Base-by-base conservation (phyloP, 2,797 vertebrate genomes). In the Hoplostethus atlanticus region DNA sequence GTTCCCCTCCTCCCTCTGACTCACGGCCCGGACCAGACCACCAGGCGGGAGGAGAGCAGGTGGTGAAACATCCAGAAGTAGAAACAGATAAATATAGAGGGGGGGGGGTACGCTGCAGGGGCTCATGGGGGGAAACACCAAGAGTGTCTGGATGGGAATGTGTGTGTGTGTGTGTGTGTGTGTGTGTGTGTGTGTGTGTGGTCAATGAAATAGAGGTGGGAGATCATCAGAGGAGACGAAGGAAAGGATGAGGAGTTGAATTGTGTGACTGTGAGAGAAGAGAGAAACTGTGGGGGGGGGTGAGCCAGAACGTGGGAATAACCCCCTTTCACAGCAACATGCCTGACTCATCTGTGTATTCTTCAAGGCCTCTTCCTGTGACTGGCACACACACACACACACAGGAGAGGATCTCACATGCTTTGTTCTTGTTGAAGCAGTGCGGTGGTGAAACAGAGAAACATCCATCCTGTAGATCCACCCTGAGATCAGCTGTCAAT, bases 1-100 rank as follows among this genome's bases (percentile, higher is more conserved):
- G 77, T 77, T 72, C 71, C 79, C 71, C 25, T 64, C 8, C 34
- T 68, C 11, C 54, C 52, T 58, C 64, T 91, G 84, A 90, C 46
- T 89, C 89, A 86, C 30, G 21, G 55, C 1, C 5, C 16, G 13
- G 54, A 64, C 73, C 12, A 6, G 55, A 67, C 54, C 56, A 16
- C 77, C 65, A 47, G 57, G 36, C 48, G 59, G 63, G 62, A 61
- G 38, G 42, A 34, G 21, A 51, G 30, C 48, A 3, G 12, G 17
- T 28, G 58, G 31, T 21, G 21, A 1, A 21, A 1, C 21, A 21
- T 21, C 21, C 21, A 21, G 21, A 21, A 21, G 21, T 21, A 21
- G 21, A 21, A 21, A 21, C 21, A 21, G 21, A 21, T 21, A 21
- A 21, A 21, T 21, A 64, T 30, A 50, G 60, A 36, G 44, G 6